Conservation (phyloP, 2,797 vertebrate genomes). For the Hypotaenidia philippensis region DNA sequence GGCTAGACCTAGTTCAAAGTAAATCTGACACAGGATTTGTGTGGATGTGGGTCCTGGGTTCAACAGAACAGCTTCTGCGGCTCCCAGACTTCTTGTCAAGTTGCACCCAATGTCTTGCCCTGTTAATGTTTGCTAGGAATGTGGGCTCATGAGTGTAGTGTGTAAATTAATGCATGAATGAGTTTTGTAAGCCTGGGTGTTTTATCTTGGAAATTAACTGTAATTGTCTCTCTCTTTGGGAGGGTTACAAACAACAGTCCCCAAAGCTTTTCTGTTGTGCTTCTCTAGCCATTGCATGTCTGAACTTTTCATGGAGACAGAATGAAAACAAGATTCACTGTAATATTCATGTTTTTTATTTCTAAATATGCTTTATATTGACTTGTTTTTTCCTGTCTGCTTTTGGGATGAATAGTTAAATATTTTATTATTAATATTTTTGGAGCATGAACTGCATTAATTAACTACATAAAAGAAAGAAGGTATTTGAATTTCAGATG, state of each 20-base stretch:
- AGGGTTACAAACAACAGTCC: accelerated
- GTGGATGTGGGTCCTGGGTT: background rate
- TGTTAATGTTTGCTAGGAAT: background rate
- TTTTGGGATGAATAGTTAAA: conserved; percentile 1
- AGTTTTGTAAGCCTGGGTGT: background rate
- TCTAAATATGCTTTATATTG: background rate
- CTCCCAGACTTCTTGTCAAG: background rate
- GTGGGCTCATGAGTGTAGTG: background rate
- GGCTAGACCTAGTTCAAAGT: background rate
- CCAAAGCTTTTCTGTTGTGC: background rate
- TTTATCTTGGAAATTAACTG: background rate
- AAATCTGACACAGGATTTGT: background rate
- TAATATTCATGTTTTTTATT: background rate
- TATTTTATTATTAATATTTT: background rate
- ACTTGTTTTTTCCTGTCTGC: background rate
- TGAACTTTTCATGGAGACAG: background rate
- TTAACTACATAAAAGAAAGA: background rate
- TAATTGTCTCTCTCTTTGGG: background rate
- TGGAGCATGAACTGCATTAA: background rate
- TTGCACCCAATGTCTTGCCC: background rate
- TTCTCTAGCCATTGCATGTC: background rate
- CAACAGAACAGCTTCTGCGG: background rate
- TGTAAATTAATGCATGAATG: background rate
- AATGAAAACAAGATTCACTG: background rate
- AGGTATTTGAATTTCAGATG: conserved; percentile 40